Percentiles rank a stretch among this genome's conserved stretches.
phyloP scores from a whole-genome alignment of 2,113 vertebrate genomes.

The Scartelaos histophorus region DNA sequence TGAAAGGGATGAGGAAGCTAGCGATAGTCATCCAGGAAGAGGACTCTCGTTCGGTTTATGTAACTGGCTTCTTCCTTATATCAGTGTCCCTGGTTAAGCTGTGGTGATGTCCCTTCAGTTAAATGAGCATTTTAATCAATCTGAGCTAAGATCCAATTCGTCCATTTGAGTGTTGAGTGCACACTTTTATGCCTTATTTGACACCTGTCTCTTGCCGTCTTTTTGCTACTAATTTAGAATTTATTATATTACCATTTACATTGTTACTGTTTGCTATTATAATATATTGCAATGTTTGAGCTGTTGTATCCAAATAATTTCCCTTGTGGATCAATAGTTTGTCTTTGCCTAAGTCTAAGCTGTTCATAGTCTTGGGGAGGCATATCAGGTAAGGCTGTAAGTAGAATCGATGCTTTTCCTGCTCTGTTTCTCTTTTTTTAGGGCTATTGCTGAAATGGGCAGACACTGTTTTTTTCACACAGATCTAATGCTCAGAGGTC shows the following conservation, averaged over 20 bases:
- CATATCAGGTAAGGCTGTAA: not conserved
- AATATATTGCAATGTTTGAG: too few relatives aligned
- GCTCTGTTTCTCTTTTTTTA: not conserved
- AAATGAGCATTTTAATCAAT: not conserved
- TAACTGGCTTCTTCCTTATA: slow-evolving; percentile 14
- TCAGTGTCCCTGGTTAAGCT: not conserved
- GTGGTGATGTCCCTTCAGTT: not conserved
- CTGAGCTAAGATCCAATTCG: not conserved
- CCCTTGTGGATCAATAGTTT: too few relatives aligned
- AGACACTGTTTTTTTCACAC: not conserved
- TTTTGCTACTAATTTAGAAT: too few relatives aligned
- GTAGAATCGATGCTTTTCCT: not conserved
- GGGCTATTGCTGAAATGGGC: not conserved
- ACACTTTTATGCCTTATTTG: too few relatives aligned
- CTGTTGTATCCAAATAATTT: too few relatives aligned
- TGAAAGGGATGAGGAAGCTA: slow-evolving; percentile 16
- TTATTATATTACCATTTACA: too few relatives aligned
- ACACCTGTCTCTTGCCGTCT: too few relatives aligned
- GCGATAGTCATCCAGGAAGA: slow-evolving; percentile 36
- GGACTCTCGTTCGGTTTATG: slow-evolving; percentile 17
- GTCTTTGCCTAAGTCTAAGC: too few relatives aligned
- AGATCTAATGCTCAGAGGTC: not conserved
- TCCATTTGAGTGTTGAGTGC: not conserved
- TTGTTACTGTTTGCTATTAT: too few relatives aligned
- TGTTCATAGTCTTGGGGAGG: not conserved